phyloP scores from a whole-genome alignment of 2,888 invertebrate species.

The Azorinus chamasolen region DNA sequence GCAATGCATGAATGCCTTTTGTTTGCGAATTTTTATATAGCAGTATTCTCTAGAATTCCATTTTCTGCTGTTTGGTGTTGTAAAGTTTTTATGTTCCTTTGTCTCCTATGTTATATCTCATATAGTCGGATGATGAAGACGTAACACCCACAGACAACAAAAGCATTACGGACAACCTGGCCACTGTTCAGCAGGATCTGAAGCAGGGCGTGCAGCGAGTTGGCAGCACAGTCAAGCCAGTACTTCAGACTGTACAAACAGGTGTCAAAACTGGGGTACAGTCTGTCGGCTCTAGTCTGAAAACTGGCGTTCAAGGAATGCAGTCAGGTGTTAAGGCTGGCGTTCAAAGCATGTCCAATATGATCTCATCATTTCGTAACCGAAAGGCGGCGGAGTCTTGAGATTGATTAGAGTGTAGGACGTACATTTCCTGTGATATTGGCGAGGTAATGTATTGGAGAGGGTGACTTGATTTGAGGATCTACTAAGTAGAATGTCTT shows the following conservation, averaged over 20 bases:
- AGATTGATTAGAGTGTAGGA: no score
- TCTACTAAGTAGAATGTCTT: no score
- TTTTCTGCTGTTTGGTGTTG: not conserved
- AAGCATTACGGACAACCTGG: slow-evolving; percentile 30
- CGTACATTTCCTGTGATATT: no score
- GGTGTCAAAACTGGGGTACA: slow-evolving; percentile 73
- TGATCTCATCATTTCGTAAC: slow-evolving; percentile 70
- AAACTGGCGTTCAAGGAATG: slow-evolving; percentile 68
- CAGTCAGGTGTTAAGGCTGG: slow-evolving; percentile 78
- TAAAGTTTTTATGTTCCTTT: slow-evolving; percentile 8
- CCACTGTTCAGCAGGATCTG: slow-evolving; percentile 47
- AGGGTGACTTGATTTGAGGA: no score
- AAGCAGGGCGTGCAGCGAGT: slow-evolving; percentile 65
- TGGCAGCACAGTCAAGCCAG: slow-evolving; percentile 56
- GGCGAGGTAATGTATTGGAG: no score
- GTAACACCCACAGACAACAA: slow-evolving; percentile 39
- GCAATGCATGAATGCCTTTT: no score
- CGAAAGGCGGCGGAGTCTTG: slow-evolving; percentile 43
- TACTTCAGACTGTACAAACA: slow-evolving; percentile 63
- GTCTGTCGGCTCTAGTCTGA: slow-evolving; percentile 70
- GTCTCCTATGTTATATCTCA: slow-evolving; percentile 1
- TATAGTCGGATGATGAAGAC: slow-evolving; percentile 31
- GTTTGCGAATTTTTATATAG: no score
- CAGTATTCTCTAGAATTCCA: no score
- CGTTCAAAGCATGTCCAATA: slow-evolving; percentile 74